These are phyloP conservation scores for Standfussiana lucernea DNA, from an alignment of 2,888 invertebrate species.

Conservation along the genomic window DNA sequence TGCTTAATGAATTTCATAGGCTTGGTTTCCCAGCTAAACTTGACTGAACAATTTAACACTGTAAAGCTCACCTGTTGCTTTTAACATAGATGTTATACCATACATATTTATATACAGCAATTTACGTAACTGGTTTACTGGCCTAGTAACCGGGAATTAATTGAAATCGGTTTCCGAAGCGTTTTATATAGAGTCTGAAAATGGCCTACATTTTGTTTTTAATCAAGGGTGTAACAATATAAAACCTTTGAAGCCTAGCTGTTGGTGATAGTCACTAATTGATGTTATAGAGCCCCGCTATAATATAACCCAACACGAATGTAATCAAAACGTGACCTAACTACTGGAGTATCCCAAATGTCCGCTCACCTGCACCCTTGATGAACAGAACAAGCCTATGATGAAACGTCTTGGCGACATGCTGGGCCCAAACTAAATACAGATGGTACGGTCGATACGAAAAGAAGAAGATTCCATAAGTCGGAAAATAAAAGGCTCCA, in stretches of 20 bases:
- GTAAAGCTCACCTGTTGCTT: slow-evolving; percentile 42
- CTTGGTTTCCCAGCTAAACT: slow-evolving; percentile 10
- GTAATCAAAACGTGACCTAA: neutral
- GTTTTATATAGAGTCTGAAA: neutral
- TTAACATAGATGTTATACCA: neutral
- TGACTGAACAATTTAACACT: slow-evolving; percentile 24
- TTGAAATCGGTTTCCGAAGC: neutral
- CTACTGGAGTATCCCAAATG: neutral
- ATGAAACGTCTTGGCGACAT: neutral
- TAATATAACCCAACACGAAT: neutral
- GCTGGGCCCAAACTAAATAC: neutral
- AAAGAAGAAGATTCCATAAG: neutral
- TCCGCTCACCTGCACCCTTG: neutral
- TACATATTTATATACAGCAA: neutral
- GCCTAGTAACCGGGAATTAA: slow-evolving; percentile 6
- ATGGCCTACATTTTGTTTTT: slow-evolving; percentile 5
- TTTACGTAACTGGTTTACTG: slow-evolving; percentile 3
- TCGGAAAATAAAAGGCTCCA: neutral
- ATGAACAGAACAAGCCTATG: neutral
- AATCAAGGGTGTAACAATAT: neutral
- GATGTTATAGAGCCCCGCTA: neutral
- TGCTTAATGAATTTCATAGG: slow-evolving; percentile 22
- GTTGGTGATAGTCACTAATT: neutral
- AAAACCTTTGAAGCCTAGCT: neutral
- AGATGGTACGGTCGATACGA: neutral